Base-by-base conservation (phyloP, 1,140 invertebrate genomes). In the Bilobella aurantiaca region DNA sequence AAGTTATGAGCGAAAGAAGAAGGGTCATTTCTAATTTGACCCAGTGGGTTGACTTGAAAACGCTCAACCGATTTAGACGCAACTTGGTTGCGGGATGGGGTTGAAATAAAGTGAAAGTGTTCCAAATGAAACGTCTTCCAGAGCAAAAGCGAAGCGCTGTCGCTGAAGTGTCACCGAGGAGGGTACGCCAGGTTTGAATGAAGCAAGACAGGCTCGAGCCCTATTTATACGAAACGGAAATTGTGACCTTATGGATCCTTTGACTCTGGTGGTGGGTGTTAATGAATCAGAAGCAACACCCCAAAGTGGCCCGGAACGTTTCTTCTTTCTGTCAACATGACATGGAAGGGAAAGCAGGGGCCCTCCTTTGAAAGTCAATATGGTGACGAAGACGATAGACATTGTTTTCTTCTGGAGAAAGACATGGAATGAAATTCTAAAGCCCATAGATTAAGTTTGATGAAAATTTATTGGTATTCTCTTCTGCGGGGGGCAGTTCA, bases 381-480 rank as follows among this genome's bases (percentile, higher is more conserved):
- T n/a, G n/a, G n/a, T n/a, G n/a, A n/a, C n/a, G n/a, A n/a, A n/a
- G n/a, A n/a, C n/a, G n/a, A n/a, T n/a, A n/a, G n/a, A n/a, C n/a
- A n/a, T n/a, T n/a, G n/a, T n/a, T n/a, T n/a, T n/a, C n/a, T n/a
- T n/a, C n/a, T n/a, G n/a, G n/a, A n/a, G n/a, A n/a, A n/a, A n/a
- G n/a, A n/a, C n/a, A n/a, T n/a, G n/a, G n/a, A n/a, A 64, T 34
- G 1, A 46, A 37, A 2, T 53, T 23, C 12, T 25, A 21, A 63
- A 14, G 27, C 25, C 28, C 21, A 28, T 3, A 29, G 57, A 68
- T 68, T 64, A 68, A 57, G 18, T 47, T 61, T 68, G 60, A 68
- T 68, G 67, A 68, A 68, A 68, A 68, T 68, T 64, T 68, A 68
- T 68, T 47, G 67, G 63, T 30, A 65, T 47, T 53, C n/a, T 21